Conservation (phyloP, 2,113 vertebrate species). For the Fulica atra region DNA sequence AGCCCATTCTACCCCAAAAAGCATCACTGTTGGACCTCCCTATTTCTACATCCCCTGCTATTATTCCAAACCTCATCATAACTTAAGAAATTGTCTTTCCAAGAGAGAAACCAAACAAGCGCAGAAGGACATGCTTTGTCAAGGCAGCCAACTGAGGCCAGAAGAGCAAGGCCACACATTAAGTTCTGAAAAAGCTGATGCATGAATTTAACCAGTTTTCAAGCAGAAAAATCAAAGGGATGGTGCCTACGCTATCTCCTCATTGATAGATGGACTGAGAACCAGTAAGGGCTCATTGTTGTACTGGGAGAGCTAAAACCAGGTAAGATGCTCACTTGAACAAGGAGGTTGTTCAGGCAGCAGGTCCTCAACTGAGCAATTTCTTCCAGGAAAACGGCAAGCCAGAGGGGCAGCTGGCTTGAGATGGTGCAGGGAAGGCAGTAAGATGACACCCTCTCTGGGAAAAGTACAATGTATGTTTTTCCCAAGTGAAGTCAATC, state of each 20-base stretch:
- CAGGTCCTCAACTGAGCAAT: background rate
- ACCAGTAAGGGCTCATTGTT: background rate
- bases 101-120: background rate
- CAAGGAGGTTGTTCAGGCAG: background rate
- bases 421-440: background rate
- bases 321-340: background rate
- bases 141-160: background rate
- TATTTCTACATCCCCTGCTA: background rate
- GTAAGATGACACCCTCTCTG: background rate
- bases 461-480: background rate
- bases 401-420: background rate
- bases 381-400: background rate
- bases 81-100: background rate
- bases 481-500: background rate
- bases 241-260: background rate
- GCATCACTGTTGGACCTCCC: background rate
- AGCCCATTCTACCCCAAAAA: background rate
- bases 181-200: background rate
- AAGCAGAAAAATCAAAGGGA: background rate
- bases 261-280: background rate
- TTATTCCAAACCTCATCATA: background rate
- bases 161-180: background rate
- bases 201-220: background rate
- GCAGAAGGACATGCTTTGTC: background rate
- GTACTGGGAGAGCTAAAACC: background rate